Conservation (phyloP, 2,888 invertebrate species). For the Tortricodes alternella region DNA sequence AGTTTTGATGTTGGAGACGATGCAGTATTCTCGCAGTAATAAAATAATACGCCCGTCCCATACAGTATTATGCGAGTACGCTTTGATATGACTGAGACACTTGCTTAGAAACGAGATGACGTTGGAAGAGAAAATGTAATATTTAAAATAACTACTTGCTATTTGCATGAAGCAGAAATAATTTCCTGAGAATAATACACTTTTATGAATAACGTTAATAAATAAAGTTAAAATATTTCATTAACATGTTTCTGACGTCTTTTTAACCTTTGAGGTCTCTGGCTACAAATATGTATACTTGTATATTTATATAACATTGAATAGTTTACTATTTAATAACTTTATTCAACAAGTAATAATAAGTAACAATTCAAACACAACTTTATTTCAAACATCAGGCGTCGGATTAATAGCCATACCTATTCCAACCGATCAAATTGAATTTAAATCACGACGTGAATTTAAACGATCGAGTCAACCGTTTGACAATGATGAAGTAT, state of each 20-base stretch:
- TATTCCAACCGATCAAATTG: conserved; percentile 23
- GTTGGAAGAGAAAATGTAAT: conserved; percentile 24
- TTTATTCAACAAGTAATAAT: background rate
- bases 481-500: conserved; percentile 75
- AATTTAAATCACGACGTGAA: conserved; percentile 40
- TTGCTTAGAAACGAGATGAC: conserved; percentile 17
- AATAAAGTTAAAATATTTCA: no score
- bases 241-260: no score
- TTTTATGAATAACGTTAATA: background rate
- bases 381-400: conserved; percentile 17
- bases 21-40: conserved; percentile 63
- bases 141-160: conserved; percentile 18
- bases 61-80: conserved; percentile 37
- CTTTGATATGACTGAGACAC: conserved; percentile 17
- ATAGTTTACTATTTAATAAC: no score
- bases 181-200: background rate
- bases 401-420: conserved; percentile 22
- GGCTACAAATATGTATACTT: no score
- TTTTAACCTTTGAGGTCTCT: no score
- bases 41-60: conserved; percentile 59
- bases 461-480: conserved; percentile 64
- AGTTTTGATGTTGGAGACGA: conserved; percentile 71
- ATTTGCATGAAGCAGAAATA: background rate
- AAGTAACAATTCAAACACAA: background rate
- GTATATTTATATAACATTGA: no score